Conservation (phyloP, 2,888 invertebrate genomes). For the Prostheceraeus crozeri region DNA sequence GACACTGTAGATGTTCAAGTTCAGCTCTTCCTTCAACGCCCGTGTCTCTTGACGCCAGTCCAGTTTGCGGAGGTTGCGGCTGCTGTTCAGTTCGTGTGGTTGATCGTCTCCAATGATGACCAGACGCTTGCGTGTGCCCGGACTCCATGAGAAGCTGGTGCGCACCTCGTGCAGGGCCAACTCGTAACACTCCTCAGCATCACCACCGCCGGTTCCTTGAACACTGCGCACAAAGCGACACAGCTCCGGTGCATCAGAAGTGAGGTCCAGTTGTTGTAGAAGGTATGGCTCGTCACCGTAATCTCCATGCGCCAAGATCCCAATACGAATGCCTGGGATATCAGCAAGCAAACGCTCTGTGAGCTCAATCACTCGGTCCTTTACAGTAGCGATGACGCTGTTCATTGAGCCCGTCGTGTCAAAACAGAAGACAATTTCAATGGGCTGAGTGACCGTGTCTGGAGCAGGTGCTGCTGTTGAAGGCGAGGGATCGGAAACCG, state of each 20-base stretch:
- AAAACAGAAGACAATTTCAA: slow-evolving; percentile 48
- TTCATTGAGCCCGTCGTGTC: slow-evolving; percentile 51
- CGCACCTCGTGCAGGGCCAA: slow-evolving; percentile 46
- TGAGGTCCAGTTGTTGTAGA: slow-evolving; percentile 47
- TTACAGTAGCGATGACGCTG: slow-evolving; percentile 45
- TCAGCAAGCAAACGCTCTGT: slow-evolving; percentile 49
- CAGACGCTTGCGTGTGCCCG: slow-evolving; percentile 46
- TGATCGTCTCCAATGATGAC: slow-evolving; percentile 51
- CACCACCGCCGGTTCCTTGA: slow-evolving; percentile 48
- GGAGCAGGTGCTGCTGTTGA: background rate
- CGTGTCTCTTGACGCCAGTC: slow-evolving; percentile 46
- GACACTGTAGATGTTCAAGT: slow-evolving; percentile 3
- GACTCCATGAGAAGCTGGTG: slow-evolving; percentile 35
- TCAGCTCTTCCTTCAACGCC: slow-evolving; percentile 44
- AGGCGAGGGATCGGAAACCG: too few relatives aligned
- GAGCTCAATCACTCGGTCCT: slow-evolving; percentile 46
- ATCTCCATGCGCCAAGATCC: slow-evolving; percentile 52
- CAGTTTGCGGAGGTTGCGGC: slow-evolving; percentile 44
- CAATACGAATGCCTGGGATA: slow-evolving; percentile 48
- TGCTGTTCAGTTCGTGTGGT: slow-evolving; percentile 46
- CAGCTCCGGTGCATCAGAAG: slow-evolving; percentile 44
- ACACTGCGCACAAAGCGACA: slow-evolving; percentile 45
- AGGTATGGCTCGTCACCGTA: slow-evolving; percentile 51
- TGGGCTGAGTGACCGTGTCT: slow-evolving; percentile 28
- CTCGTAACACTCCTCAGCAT: slow-evolving; percentile 51